Evolutionary conservation across 2,888 invertebrate species (phyloP), one percentile per base, ranked within the genome.

Genomic region (Cantharis rufa): DNA sequence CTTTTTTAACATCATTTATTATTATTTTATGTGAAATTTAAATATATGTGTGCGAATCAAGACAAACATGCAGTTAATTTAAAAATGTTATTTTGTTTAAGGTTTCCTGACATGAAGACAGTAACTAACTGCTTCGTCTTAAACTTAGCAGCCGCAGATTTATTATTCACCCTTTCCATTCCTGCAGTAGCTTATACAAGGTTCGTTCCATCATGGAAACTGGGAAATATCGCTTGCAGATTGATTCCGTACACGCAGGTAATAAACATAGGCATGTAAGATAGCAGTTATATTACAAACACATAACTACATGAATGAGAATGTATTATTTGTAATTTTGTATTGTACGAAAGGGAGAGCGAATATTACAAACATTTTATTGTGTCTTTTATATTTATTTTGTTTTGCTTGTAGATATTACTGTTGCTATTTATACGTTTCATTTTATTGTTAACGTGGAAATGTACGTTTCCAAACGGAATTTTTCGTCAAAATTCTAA

Each of bases 141-240:
- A 80, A 91, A 91, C 85, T 86, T 91, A 82, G 93, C 93, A 13
- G 91, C 92, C 77, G 91, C 93, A 18, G 94, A 94, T 87, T 86
- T 93, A 77, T 84, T 91, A 70, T 91, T 91, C 82, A 89, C 90
- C 18, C 80, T 89, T 27, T 90, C 90, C 62, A 90, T 90, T 79
- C 91, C 91, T 3, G 89, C 89, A 9, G 89, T 91, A 69, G 89
- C 90, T 15, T 89, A 89, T 80, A 89, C 90, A 7, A 87, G 91
- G 77, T 82, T 90, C n/a, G 87, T 88, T 21, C 87, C 89, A 69
- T 87, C 89, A 27, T 91, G 91, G 91, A 84, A 84, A 74, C 86
- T 91, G 72, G 91, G 91, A 9, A 89, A 90, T 80, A 82, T 87
- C 10, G 85, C 89, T 48, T 91, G 91, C 85, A 87, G 88, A 82